A percentile compares a stretch with the other conserved stretches of the same genome.
Conservation (phyloP, 2,113 vertebrate species). For the Emydura subglobosa region DNA sequence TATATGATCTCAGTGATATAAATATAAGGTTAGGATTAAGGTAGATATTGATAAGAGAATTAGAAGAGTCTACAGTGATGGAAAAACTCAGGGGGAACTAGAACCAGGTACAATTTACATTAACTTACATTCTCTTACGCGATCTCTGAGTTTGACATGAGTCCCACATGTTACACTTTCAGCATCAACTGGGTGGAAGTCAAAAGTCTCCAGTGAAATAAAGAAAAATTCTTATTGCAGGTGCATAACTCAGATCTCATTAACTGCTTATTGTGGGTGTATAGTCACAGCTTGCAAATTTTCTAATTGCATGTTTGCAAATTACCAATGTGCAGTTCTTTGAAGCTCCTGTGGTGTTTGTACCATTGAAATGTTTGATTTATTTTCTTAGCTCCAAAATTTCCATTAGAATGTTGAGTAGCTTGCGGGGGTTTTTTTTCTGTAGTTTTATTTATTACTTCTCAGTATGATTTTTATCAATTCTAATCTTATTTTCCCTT, state of each 20-base stretch:
- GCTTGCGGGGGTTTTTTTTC: background rate
- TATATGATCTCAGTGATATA: rapidly evolving
- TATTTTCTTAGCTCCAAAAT: background rate
- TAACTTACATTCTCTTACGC: background rate
- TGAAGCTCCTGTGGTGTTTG: background rate
- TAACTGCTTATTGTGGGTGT: background rate
- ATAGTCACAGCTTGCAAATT: background rate
- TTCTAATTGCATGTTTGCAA: slow-evolving; percentile 39
- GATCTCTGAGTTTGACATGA: rapidly evolving
- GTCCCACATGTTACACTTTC: rapidly evolving
- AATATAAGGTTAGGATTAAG: background rate
- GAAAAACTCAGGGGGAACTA: background rate
- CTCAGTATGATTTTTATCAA: background rate
- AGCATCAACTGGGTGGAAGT: background rate
- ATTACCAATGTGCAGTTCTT: background rate
- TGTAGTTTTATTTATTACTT: background rate
- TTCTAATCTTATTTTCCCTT: slow-evolving; percentile 16
- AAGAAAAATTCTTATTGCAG: background rate
- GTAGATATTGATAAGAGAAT: background rate
- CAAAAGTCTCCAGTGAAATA: background rate
- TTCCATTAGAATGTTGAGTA: background rate
- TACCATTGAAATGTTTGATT: background rate
- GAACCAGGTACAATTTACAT: rapidly evolving
- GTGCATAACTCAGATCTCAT: background rate
- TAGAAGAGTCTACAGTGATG: background rate